phyloP scores from a whole-genome alignment of 92 coral and sea anemone genomes.

The Parazoanthus atlanticus region DNA sequence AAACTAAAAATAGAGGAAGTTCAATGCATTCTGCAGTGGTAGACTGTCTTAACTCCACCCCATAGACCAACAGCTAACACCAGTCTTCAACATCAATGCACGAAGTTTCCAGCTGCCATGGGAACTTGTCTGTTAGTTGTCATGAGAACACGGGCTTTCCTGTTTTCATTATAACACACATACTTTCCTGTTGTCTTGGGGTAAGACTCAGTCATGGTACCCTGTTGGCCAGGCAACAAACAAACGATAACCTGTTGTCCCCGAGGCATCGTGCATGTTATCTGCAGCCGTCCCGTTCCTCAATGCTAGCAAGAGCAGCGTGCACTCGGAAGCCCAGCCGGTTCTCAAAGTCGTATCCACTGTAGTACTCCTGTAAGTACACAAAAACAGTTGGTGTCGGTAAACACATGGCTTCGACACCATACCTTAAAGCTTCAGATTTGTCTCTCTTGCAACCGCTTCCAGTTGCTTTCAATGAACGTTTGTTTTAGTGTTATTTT shows the following conservation, averaged over 20 bases:
- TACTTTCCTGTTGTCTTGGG: neutral
- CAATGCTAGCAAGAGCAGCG: constrained; percentile 87
- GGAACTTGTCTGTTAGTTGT: neutral
- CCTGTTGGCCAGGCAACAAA: neutral
- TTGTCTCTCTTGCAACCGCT: too few species aligned
- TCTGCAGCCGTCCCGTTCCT: constrained; percentile 51
- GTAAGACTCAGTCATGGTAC: neutral
- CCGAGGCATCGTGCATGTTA: constrained; percentile 1
- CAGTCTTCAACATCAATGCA: neutral
- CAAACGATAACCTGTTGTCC: neutral
- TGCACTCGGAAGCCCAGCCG: constrained; percentile 89
- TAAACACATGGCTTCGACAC: neutral
- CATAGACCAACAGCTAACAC: neutral
- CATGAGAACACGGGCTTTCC: constrained; percentile 1
- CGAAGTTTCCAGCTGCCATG: neutral
- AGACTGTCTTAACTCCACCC: neutral
- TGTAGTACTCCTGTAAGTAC: constrained; percentile 69
- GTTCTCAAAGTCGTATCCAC: constrained; percentile 97
- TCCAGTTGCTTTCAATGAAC: too few species aligned
- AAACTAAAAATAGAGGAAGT: neutral
- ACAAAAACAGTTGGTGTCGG: neutral
- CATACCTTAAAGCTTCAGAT: too few species aligned
- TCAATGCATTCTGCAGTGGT: neutral
- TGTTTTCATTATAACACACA: neutral
- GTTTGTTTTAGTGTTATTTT: too few species aligned